These are phyloP conservation scores for Hassar affinis DNA, from an alignment of 2,113 vertebrate genomes.

Conservation along the genomic window DNA sequence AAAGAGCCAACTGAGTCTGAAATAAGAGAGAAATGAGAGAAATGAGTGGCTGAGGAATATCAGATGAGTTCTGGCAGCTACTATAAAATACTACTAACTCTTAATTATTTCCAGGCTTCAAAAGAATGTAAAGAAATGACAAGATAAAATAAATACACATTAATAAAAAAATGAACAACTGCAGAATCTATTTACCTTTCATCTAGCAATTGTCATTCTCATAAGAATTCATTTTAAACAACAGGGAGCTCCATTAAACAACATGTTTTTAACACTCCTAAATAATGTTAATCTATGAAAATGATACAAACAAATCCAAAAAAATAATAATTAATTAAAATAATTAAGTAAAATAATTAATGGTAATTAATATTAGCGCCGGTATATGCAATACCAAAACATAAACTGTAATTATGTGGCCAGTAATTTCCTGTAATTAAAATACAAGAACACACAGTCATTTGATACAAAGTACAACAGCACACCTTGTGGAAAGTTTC, in stretches of 20 bases:
- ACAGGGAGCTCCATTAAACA: not conserved
- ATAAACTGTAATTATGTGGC: not conserved
- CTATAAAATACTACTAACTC: conserved; percentile 4
- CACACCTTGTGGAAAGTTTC: too few relatives aligned
- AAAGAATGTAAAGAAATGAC: not conserved
- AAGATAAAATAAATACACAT: not conserved
- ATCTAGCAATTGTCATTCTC: not conserved
- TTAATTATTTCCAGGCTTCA: not conserved
- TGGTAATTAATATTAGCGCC: not conserved
- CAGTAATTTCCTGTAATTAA: not conserved
- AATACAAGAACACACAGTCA: too few relatives aligned
- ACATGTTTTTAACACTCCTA: not conserved
- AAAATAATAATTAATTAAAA: too few relatives aligned
- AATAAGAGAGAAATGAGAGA: not conserved
- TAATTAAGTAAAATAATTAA: not conserved
- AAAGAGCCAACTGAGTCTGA: conserved; percentile 89
- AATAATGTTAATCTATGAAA: not conserved
- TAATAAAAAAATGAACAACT: not conserved
- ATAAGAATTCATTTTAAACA: not conserved
- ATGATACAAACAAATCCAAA: too few relatives aligned
- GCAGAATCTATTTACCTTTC: not conserved
- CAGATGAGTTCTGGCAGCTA: not conserved
- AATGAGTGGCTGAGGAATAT: conserved; percentile 21
- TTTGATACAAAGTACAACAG: too few relatives aligned
- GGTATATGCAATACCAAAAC: not conserved